Conservation (phyloP, 2,113 vertebrate species). For the Dendrocopos noguchii region DNA sequence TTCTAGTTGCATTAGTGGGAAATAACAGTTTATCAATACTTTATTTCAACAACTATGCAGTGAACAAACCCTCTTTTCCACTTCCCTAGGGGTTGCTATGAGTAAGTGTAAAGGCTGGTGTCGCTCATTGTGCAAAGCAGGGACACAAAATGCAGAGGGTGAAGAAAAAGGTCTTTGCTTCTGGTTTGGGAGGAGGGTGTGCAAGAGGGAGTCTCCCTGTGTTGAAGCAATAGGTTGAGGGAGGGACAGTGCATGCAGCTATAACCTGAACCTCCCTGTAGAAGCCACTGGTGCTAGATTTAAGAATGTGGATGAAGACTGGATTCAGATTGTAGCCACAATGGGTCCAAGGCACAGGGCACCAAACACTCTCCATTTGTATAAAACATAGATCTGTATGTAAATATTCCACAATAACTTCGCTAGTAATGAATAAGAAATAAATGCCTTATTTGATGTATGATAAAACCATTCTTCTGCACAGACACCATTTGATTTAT, state of each 20-base stretch:
- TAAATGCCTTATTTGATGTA: constrained; percentile 28
- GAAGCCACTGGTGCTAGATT: not conserved
- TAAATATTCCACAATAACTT: constrained; percentile 37
- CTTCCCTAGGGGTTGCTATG: not conserved
- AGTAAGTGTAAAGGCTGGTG: not conserved
- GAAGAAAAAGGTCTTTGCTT: not conserved
- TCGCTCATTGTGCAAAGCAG: not conserved
- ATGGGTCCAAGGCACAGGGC: not conserved
- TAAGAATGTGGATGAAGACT: not conserved
- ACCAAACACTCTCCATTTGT: constrained; percentile 9
- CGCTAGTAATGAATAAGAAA: constrained; percentile 26
- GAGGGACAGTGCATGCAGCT: not conserved
- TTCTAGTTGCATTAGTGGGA: not conserved
- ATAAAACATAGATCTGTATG: constrained; percentile 37
- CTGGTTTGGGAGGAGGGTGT: not conserved
- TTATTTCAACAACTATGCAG: not conserved
- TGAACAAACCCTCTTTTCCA: not conserved
- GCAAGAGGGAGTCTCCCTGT: not conserved
- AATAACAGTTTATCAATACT: not conserved
- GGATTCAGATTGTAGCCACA: not conserved
- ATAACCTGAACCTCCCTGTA: not conserved
- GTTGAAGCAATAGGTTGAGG: not conserved
- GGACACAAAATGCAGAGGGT: not conserved
- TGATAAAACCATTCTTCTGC: constrained; percentile 44
- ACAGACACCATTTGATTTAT: constrained; percentile 56